Evolutionary conservation across 2,888 invertebrate species (phyloP), one percentile per base, ranked within the genome.

Genomic region (Tricholauxania praeusta): DNA sequence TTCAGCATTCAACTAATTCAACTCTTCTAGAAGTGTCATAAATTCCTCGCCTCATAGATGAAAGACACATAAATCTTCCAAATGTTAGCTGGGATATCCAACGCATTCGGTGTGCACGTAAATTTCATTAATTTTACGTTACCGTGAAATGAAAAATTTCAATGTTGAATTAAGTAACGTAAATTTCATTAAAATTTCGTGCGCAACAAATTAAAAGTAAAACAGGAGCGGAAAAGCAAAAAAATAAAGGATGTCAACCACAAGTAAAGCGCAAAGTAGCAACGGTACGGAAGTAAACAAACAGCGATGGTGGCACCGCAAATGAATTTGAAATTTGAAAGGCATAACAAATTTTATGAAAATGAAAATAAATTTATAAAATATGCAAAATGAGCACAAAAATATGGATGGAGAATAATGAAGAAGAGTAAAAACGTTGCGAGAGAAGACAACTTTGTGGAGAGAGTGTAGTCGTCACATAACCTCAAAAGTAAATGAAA

Each of bases 111-210:
- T 39, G 8, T 32, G 32, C 17, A 32, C 53, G 32, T 53, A 39
- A 55, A 53, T 67, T 67, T 67, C 66, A 53, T 39, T 32, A 53
- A 55, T 67, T 55, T 39, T 55, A 39, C 55, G 12, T 32, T 47
- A 39, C 28, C 39, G 55, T 17, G 22, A 67, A 66, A 67, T 19
- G 53, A 52, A 67, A 39, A 39, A 39, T 39, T 39, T 39, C 39
- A 39, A 39, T 39, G 7, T 39, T 39, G 39, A 39, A 39, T 39
- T 39, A 39, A 39, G 10, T 39, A 39, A 39, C 10, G 39, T 10
- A 39, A 53, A 67, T 53, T 55, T 67, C 51, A 67, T 67, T 67
- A 67, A 67, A 67, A 66, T 19, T 14, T 48, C 28, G 28, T 28
- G 66, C 28, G 49, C 32, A 32, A 39, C 39, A 51, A 47, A 51